phyloP scores from a whole-genome alignment of 2,113 vertebrate species.

The Stigmatopora nigra region DNA sequence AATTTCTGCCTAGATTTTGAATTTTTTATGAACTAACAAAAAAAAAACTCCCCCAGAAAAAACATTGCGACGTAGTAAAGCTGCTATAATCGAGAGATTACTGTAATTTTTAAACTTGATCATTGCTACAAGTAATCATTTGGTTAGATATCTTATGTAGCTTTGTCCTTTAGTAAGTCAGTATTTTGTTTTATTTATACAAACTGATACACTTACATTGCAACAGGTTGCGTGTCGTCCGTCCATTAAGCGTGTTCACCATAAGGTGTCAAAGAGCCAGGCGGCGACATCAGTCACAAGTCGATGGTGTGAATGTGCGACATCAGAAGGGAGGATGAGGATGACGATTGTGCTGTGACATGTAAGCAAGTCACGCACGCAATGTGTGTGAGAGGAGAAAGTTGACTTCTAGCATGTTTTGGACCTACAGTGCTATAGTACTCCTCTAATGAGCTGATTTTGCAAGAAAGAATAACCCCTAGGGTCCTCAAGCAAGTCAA shows the following conservation, averaged over 20 bases:
- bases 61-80: too few species aligned
- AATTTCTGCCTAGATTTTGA: too few species aligned
- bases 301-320: slow-evolving; percentile 23
- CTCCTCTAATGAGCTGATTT: not conserved
- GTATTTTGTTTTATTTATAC: too few species aligned
- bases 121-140: too few species aligned
- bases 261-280: slow-evolving; percentile 7
- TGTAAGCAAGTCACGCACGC: slow-evolving; percentile 23
- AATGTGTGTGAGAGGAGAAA: not conserved
- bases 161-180: too few species aligned
- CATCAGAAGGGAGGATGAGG: slow-evolving; percentile 8
- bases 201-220: not conserved
- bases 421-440: not conserved
- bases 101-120: too few species aligned
- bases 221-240: not conserved
- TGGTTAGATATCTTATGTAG: too few species aligned
- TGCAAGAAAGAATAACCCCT: not conserved
- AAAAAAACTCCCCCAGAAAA: too few species aligned
- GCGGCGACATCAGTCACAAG: slow-evolving; percentile 12
- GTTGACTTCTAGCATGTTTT: not conserved
- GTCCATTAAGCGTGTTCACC: not conserved
- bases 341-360: slow-evolving; percentile 31
- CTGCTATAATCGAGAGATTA: too few species aligned
- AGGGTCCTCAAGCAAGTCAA: not conserved
- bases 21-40: too few species aligned